Evolutionary conservation across 2,888 invertebrate genomes (phyloP), one percentile per base, ranked within the genome.

Genomic region (Galeopsomyia nigrocyanea): DNA sequence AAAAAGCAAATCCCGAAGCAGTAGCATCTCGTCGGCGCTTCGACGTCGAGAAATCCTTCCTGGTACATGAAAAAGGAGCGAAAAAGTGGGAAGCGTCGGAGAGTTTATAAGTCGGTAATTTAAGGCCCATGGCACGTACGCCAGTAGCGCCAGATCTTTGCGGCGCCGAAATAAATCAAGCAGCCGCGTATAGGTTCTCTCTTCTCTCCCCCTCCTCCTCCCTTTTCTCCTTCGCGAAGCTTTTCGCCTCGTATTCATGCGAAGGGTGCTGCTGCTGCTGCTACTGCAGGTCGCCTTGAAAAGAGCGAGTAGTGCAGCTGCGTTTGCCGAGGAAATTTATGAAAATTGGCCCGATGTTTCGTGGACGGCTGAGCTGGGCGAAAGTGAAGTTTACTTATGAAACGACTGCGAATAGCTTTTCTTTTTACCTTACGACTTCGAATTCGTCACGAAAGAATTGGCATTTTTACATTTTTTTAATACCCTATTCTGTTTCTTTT

Each of bases 101-200:
- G 84, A 85, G 85, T 85, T 86, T 85, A 86, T 86, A 86, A 86
- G 86, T 86, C 82, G 84, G 86, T 85, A 86, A 86, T 86, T 86
- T 86, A 84, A 84, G 80, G 83, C 80, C 79, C 84, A 83, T 80
- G 80, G 84, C 86, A 86, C 86, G 86, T 86, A 86, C 84, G 82
- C 80, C 80, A 79, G 82, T 58, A n/a, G 51, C 68, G 61, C 82
- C 83, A 85, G 86, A 85, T 86, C 86, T 84, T 83, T 83, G 83
- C 81, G 84, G 83, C 83, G 81, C 83, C 80, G 82, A 85, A 84
- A 86, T 86, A 86, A 86, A 86, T 86, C 86, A 86, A 82, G 79
- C 80, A n/a, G 82, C 81, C 61, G 72, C 71, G 73, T 39, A 39
- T 39, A 39, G 39, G 71, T 73, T 70, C 58, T 53, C 67, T 73